A percentile compares a stretch with the other conserved stretches of the same genome.
Conservation (phyloP, 2,888 invertebrate genomes). For the Apamea crenata region DNA sequence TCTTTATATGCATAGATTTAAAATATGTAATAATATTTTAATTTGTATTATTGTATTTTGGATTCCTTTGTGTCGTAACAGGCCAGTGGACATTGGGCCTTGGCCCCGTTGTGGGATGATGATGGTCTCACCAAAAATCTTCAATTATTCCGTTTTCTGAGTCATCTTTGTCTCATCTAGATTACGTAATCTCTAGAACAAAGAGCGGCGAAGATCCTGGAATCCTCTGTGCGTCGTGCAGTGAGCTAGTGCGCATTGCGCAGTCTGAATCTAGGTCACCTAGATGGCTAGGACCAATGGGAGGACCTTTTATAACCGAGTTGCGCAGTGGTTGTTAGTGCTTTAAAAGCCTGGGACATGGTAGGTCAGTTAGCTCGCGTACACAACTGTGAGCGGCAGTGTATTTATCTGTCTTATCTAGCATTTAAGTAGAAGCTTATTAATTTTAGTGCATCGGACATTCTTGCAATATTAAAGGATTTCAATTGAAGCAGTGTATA, state of each 20-base stretch:
- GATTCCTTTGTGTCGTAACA: neutral
- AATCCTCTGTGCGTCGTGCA: slow-evolving; percentile 17
- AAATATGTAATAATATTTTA: neutral
- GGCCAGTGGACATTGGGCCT: neutral
- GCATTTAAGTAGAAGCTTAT: neutral
- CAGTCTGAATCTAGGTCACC: slow-evolving; percentile 28
- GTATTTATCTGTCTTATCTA: neutral
- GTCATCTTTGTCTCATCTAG: neutral
- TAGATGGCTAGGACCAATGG: slow-evolving; percentile 8
- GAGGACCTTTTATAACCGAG: neutral
- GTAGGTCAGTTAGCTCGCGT: neutral
- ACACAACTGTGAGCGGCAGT: neutral
- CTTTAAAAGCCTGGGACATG: neutral
- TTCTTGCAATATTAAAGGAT: neutral
- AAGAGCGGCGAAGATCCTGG: neutral
- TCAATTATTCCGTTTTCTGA: neutral
- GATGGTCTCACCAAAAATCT: neutral
- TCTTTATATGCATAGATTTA: neutral
- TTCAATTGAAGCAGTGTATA: neutral
- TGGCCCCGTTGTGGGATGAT: neutral
- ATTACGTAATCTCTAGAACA: neutral
- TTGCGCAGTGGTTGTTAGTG: slow-evolving; percentile 24
- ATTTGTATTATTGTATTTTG: neutral
- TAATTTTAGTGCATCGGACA: neutral
- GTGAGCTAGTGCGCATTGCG: slow-evolving; percentile 9